These are phyloP conservation scores for Drosophila nebulosa DNA, from an alignment of 1,140 invertebrate genomes.

Conservation along the genomic window DNA sequence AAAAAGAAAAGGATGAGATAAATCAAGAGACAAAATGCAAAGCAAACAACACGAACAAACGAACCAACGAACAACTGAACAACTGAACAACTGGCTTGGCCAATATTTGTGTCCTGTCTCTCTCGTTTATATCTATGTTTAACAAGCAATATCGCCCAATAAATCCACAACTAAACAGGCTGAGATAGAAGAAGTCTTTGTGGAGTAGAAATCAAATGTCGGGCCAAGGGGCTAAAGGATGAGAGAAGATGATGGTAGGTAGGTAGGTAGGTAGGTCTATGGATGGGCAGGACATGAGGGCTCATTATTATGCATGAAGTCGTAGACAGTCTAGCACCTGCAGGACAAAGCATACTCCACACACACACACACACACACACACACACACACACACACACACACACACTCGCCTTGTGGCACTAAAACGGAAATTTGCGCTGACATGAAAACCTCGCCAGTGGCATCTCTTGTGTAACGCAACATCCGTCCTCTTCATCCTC, in stretches of 20 bases:
- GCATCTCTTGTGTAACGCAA: slow-evolving; percentile 61
- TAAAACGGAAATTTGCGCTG: slow-evolving; percentile 73
- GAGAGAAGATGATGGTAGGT: slow-evolving; percentile 14
- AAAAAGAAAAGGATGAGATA: slow-evolving; percentile 21
- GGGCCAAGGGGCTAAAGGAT: not conserved
- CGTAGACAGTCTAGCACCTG: slow-evolving; percentile 73
- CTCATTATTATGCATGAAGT: slow-evolving; percentile 77
- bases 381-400: slow-evolving; percentile 7
- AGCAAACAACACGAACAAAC: slow-evolving; percentile 40
- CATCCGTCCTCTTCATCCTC: slow-evolving; percentile 44
- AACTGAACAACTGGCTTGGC: slow-evolving; percentile 35
- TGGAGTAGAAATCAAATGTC: slow-evolving; percentile 44
- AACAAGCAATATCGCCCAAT: slow-evolving; percentile 59
- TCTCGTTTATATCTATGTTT: slow-evolving; percentile 28
- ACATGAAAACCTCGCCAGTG: slow-evolving; percentile 69
- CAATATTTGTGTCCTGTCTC: slow-evolving; percentile 57
- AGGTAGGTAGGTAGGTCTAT: slow-evolving; percentile 12
- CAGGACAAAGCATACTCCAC: slow-evolving; percentile 56
- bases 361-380: slow-evolving; percentile 18
- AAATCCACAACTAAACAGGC: slow-evolving; percentile 66
- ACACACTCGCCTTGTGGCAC: slow-evolving; percentile 42
- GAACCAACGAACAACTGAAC: slow-evolving; percentile 42
- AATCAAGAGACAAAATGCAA: slow-evolving; percentile 60
- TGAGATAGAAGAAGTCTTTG: slow-evolving; percentile 39
- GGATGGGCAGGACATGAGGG: slow-evolving; percentile 18